phyloP scores from a whole-genome alignment of 1,140 invertebrate species.

The Formica exsecta region DNA sequence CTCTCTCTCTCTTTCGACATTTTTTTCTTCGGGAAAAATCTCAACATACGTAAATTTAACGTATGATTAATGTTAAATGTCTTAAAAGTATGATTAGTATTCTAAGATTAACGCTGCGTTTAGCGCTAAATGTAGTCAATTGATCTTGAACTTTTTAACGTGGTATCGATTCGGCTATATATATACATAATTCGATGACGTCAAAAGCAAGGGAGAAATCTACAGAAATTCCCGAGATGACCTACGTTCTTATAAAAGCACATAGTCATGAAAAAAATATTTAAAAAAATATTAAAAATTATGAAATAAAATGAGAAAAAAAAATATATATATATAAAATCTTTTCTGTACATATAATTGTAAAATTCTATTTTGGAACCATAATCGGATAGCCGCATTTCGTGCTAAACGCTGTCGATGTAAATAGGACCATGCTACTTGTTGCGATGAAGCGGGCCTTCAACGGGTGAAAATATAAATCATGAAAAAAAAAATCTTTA shows the following conservation, averaged over 20 bases:
- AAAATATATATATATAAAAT: too few species aligned
- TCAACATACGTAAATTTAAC: slow-evolving; percentile 37
- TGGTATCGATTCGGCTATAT: slow-evolving; percentile 34
- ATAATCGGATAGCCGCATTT: slow-evolving; percentile 22
- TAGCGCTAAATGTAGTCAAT: slow-evolving; percentile 48
- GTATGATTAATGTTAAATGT: slow-evolving; percentile 28
- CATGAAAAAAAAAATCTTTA: slow-evolving; percentile 47
- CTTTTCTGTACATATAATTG: background rate
- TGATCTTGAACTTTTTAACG: slow-evolving; percentile 58
- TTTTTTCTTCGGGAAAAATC: slow-evolving; percentile 20
- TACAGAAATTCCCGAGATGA: slow-evolving; percentile 22
- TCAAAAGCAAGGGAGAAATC: slow-evolving; percentile 32
- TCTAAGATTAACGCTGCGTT: slow-evolving; percentile 50
- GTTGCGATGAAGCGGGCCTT: slow-evolving; percentile 9
- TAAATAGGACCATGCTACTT: slow-evolving; percentile 26
- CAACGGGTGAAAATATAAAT: slow-evolving; percentile 33
- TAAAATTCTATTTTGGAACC: slow-evolving; percentile 16
- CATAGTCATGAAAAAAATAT: slow-evolving; percentile 4
- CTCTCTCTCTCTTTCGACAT: background rate
- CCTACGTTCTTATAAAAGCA: slow-evolving; percentile 39
- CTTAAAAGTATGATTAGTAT: slow-evolving; percentile 57
- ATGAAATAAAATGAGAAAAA: background rate
- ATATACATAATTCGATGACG: slow-evolving; percentile 43
- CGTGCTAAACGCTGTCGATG: slow-evolving; percentile 1
- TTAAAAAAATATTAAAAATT: slow-evolving; percentile 26